These are phyloP conservation scores for Dallia pectoralis DNA, from an alignment of 2,797 vertebrate genomes.

Conservation along the genomic window DNA sequence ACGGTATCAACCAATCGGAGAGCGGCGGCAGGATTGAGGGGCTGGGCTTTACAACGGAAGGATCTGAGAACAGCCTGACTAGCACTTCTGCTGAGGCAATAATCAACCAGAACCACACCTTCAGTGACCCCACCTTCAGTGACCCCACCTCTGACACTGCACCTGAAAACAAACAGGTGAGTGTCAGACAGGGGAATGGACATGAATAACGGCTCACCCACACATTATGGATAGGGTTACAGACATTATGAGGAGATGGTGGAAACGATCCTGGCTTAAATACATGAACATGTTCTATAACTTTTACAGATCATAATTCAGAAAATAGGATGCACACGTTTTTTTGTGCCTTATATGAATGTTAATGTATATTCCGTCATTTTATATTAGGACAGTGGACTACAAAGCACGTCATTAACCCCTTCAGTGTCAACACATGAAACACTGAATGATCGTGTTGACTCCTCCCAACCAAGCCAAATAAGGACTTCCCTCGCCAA, in stretches of 20 bases:
- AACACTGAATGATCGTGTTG: slow-evolving; percentile 33
- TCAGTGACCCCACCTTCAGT: slow-evolving; percentile 11
- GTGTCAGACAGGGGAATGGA: slow-evolving; percentile 19
- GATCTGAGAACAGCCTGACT: slow-evolving; percentile 18
- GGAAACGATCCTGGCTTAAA: background rate
- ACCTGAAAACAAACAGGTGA: slow-evolving; percentile 42
- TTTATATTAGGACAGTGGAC: slow-evolving; percentile 59
- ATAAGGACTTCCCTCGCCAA: slow-evolving; percentile 29
- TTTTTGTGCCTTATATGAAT: background rate
- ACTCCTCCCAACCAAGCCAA: slow-evolving; percentile 33
- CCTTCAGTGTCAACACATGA: slow-evolving; percentile 39
- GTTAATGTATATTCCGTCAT: slow-evolving; percentile 1
- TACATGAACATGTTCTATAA: background rate
- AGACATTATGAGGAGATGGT: background rate
- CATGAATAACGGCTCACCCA: background rate
- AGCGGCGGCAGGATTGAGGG: slow-evolving; percentile 36
- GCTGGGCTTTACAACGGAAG: slow-evolving; percentile 12
- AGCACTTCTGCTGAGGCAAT: slow-evolving; percentile 22
- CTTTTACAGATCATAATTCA: background rate
- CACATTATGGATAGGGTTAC: background rate
- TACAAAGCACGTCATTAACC: slow-evolving; percentile 48
- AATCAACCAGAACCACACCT: slow-evolving; percentile 18
- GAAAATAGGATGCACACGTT: background rate
- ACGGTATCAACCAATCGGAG: slow-evolving; percentile 70
- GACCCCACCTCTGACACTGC: slow-evolving; percentile 20